Evolutionary conservation across 2,113 vertebrate species (phyloP), one percentile per base, ranked within the genome.

Genomic region (Benitochromis conjunctus): DNA sequence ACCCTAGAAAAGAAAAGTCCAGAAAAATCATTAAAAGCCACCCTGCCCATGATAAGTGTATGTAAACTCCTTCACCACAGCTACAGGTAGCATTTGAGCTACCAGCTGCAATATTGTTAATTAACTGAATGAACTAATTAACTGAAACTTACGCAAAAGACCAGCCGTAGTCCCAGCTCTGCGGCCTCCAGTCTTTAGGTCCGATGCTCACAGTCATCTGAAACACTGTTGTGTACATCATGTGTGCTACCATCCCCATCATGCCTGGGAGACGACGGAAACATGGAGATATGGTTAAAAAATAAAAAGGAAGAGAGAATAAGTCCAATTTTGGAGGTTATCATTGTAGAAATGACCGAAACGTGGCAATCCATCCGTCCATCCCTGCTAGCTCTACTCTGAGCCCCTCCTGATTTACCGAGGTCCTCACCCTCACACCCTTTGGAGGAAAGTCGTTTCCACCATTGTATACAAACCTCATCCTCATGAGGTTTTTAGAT

Each of bases 161-260:
- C 97, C 97, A 97, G 9, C 97, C 95, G 2, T 97, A 97, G 86
- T 97, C 98, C 97, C 97, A 98, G 48, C 94, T 96, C 94, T 95
- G 97, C 1, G 86, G 97, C 82, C 95, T 96, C 97, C 96, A 98
- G 95, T 97, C 97, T 92, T 94, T 97, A 80, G 96, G 97, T 6
- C 97, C 97, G 26, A 98, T 96, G 82, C 97, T 98, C 4, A 97
- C 96, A 1, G 97, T 97, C 92, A 98, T 96, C 87, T 98, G 97
- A 86, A 98, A 98, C 19, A 98, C 97, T 0, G 97, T 96, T 79
- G 97, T 97, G 94, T 97, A 98, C 97, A 98, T 97, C 97, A 97
- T 97, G 66, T 97, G 97, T 11, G 96, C 97, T 4, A 97, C 95
- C 97, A 98, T 92, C 48, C 96, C 92, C 96, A 97, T 94, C 94